phyloP scores from a whole-genome alignment of 2,797 vertebrate genomes.

The Strix occidentalis region DNA sequence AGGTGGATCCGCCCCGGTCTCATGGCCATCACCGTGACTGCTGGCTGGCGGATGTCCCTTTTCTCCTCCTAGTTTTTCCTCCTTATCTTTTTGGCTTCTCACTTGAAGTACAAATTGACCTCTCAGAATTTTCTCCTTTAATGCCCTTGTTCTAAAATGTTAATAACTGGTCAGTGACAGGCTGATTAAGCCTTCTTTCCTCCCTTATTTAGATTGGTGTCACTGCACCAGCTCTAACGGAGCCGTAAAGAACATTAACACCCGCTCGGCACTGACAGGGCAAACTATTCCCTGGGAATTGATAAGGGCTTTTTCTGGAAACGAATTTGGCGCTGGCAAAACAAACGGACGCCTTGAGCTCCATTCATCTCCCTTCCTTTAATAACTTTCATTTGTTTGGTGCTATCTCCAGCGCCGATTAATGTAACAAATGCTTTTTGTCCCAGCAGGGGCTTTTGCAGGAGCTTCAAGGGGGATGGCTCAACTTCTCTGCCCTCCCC shows the following conservation, averaged over 20 bases:
- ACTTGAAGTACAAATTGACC: constrained; percentile 73
- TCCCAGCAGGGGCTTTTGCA: constrained; percentile 9
- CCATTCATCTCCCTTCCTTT: constrained; percentile 65
- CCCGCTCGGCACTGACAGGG: constrained; percentile 44
- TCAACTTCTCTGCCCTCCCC: neutral
- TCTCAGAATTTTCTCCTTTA: constrained; percentile 70
- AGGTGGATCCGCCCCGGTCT: accelerated
- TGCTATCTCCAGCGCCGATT: constrained; percentile 43
- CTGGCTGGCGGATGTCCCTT: neutral
- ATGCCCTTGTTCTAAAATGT: constrained; percentile 75
- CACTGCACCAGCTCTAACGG: constrained; percentile 43
- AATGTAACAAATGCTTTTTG: constrained; percentile 57
- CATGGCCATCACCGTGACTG: accelerated
- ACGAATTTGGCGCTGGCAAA: constrained; percentile 67
- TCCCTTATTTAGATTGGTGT: constrained; percentile 74
- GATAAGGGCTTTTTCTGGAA: constrained; percentile 72
- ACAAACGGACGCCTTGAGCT: constrained; percentile 53
- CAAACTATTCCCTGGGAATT: constrained; percentile 67
- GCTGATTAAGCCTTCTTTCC: constrained; percentile 72
- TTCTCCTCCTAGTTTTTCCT: constrained; percentile 21
- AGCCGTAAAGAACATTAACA: constrained; percentile 69
- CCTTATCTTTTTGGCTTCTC: constrained; percentile 43
- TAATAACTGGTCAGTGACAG: constrained; percentile 77
- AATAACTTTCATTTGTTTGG: constrained; percentile 73
- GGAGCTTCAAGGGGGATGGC: neutral